Base-by-base conservation (phyloP, 2,888 invertebrate species). In the Pandemis cinnamomeana region DNA sequence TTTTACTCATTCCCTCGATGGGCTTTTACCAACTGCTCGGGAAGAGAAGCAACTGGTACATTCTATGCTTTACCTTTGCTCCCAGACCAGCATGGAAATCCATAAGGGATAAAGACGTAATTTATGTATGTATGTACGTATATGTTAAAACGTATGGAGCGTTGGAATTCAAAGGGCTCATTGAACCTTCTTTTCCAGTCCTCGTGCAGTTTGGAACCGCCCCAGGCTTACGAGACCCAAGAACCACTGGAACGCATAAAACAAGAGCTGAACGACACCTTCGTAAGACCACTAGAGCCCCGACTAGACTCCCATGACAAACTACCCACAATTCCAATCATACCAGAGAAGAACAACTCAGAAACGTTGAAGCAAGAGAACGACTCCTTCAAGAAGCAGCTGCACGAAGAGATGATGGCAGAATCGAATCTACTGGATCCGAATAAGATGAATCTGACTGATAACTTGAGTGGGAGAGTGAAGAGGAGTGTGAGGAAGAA, bases 171-270 rank as follows among this genome's bases (percentile, higher is more conserved):
- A 46, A 46, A 4, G 2, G 11, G 10, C 46, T 46, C 2, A 2
- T 36, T 36, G 3, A 36, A 8, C 44, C 44, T 44, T 69, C 58
- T 70, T 70, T 81, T 80, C 5, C 85, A 90, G 93, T 89, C 90
- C 3, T 91, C 90, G 0, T 93, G 91, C 80, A 92, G 89, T n/a
- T 82, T 92, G 0, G 92, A 93, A 46, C 83, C 91, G 0, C 89
- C 92, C 0, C 93, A 93, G 77, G 86, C 89, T 0, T 93, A 89
- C 78, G 94, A 94, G 53, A 92, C 87, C 71, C 92, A 90, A 76
- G 93, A 92, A 67, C 88, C 91, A 0, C 63, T 92, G 61, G 93
- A 93, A 64, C 79, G 88, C 0, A 68, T 83, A 0, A 91, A 88
- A 79, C 82, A 89, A 0, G 92, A 92, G 67, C 67, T 85, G 0